These are phyloP conservation scores for Leucoraja ocellata DNA, from an alignment of 2,797 vertebrate genomes.

Conservation along the genomic window DNA sequence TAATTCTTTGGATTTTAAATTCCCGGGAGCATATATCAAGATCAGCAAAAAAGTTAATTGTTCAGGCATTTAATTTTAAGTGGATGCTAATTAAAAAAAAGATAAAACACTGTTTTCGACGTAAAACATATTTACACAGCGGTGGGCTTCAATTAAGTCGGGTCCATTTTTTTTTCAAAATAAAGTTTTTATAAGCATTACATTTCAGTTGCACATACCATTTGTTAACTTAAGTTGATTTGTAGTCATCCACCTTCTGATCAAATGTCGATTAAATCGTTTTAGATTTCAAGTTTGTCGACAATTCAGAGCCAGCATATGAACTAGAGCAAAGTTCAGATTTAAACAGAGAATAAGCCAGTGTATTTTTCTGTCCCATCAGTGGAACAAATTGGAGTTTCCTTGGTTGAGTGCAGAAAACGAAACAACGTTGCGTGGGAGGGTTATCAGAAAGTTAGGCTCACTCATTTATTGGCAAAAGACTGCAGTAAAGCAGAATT, in stretches of 20 bases:
- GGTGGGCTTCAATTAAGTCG: not conserved
- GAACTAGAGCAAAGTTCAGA: constrained; percentile 60
- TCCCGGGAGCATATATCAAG: not conserved
- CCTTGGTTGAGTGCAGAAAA: constrained; percentile 72
- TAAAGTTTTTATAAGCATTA: constrained; percentile 39
- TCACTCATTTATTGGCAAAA: constrained; percentile 77
- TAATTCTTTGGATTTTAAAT: not conserved
- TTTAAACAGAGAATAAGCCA: constrained; percentile 56
- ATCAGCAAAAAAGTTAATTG: not conserved
- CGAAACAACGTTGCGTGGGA: constrained; percentile 75
- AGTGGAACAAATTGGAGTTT: constrained; percentile 83
- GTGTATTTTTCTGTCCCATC: constrained; percentile 69
- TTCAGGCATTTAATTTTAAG: not conserved
- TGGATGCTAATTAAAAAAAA: not conserved
- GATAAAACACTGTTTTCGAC: not conserved
- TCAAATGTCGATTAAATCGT: constrained; percentile 56
- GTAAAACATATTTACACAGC: not conserved
- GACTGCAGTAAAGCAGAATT: constrained; percentile 62
- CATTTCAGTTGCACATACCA: constrained; percentile 40
- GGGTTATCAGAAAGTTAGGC: constrained; percentile 67
- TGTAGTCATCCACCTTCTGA: constrained; percentile 47
- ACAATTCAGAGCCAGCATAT: constrained; percentile 54
- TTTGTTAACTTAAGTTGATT: constrained; percentile 46
- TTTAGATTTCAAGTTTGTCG: constrained; percentile 59
- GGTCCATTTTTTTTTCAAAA: not conserved